Percentiles rank a stretch among this genome's conserved stretches.
These are phyloP conservation scores for Stenopsyche tienmushanensis DNA, from an alignment of 1,140 invertebrate genomes.

Conservation along the genomic window DNA sequence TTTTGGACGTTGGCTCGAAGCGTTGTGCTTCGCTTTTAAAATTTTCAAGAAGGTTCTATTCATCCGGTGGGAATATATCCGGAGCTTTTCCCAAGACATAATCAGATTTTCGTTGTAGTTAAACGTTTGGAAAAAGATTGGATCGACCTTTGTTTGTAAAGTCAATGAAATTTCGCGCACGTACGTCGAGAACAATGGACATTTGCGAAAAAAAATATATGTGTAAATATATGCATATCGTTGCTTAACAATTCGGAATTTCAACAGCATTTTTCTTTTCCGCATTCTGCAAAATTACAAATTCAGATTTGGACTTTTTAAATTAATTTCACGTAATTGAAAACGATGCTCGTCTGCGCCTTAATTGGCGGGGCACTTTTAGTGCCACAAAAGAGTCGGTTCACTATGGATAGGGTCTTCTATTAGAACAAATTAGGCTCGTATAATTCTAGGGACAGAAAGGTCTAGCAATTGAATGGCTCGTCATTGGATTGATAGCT, in stretches of 20 bases:
- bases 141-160: slow-evolving; percentile 1
- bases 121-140: neutral
- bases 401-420: too few relatives aligned
- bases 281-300: too few relatives aligned
- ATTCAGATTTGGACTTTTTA: too few relatives aligned
- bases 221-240: too few relatives aligned
- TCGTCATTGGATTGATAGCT: slow-evolving; percentile 30
- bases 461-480: slow-evolving; percentile 12
- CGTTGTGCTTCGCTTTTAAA: neutral
- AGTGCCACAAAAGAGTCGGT: too few relatives aligned
- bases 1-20: neutral
- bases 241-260: too few relatives aligned
- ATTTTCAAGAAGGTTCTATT: too few relatives aligned
- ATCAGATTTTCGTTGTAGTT: neutral
- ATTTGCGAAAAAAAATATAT: neutral
- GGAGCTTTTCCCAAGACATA: neutral
- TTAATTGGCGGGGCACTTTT: too few relatives aligned
- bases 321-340: too few relatives aligned
- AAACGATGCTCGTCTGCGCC: too few relatives aligned
- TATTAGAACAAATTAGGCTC: neutral
- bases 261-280: too few relatives aligned
- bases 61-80: neutral
- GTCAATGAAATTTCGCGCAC: neutral
- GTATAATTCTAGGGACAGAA: neutral
- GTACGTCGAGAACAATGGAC: neutral